Percentiles rank a stretch among this genome's conserved stretches.
Evolutionary conservation across 2,888 invertebrate genomes (phyloP).

Genomic region (Scaptomyza parva): DNA sequence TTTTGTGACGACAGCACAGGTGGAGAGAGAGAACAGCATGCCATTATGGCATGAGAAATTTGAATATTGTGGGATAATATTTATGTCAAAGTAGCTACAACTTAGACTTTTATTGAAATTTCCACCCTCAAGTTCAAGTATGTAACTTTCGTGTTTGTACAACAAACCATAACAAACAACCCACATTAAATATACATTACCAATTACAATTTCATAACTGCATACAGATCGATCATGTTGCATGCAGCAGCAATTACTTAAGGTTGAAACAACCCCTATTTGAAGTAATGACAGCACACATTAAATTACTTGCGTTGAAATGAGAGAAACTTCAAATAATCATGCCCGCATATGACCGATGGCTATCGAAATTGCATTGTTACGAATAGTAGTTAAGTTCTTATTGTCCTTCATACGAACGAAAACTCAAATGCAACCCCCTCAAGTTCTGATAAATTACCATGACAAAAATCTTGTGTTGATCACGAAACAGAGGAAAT

Average conservation of each 20-base stretch:
- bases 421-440: slow-evolving; percentile 51
- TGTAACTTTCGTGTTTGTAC: slow-evolving; percentile 3
- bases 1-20: slow-evolving; percentile 58
- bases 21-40: slow-evolving; percentile 22
- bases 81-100: neutral
- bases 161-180: slow-evolving; percentile 46
- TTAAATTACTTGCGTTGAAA: slow-evolving; percentile 53
- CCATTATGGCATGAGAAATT: slow-evolving; percentile 17
- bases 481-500: slow-evolving; percentile 30
- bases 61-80: slow-evolving; percentile 5
- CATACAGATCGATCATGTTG: slow-evolving; percentile 71
- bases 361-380: slow-evolving; percentile 53
- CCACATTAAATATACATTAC: slow-evolving; percentile 62
- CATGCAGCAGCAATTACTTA: slow-evolving; percentile 47
- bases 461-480: slow-evolving; percentile 17
- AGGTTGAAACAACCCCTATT: slow-evolving; percentile 59
- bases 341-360: slow-evolving; percentile 65
- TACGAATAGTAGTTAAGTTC: slow-evolving; percentile 16
- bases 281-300: slow-evolving; percentile 49
- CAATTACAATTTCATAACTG: slow-evolving; percentile 14
- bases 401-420: slow-evolving; percentile 42
- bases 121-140: slow-evolving; percentile 44
- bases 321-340: slow-evolving; percentile 56
- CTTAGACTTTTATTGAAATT: slow-evolving; percentile 2
- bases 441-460: slow-evolving; percentile 36